Percentiles rank a stretch among this genome's conserved stretches.
Evolutionary conservation across 2,797 vertebrate genomes (phyloP).

Genomic region (Hippocampus kuda): DNA sequence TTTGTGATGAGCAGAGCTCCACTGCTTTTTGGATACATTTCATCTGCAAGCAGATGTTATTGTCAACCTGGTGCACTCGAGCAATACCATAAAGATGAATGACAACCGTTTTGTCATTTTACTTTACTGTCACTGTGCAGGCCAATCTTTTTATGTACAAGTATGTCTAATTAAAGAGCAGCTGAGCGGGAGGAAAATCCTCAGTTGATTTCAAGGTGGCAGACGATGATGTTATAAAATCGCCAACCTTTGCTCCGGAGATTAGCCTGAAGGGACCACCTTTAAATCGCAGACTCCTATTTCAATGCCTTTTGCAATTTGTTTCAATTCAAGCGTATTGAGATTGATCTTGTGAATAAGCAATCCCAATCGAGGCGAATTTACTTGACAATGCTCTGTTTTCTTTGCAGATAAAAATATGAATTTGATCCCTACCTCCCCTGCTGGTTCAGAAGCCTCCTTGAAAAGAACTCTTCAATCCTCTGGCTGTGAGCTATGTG

Average conservation of each 20-base stretch:
- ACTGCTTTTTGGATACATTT: background rate
- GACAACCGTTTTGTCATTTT: background rate
- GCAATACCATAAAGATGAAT: background rate
- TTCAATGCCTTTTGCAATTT: background rate
- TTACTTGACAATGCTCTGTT: slow-evolving; percentile 26
- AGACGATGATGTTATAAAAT: too few relatives aligned
- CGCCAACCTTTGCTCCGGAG: background rate
- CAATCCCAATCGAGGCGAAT: background rate
- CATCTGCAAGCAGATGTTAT: background rate
- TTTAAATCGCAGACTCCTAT: background rate
- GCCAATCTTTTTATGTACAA: background rate
- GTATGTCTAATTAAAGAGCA: background rate
- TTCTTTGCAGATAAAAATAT: slow-evolving; percentile 52
- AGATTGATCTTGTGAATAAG: background rate
- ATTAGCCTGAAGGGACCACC: background rate
- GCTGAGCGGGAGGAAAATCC: background rate
- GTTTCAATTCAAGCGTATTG: background rate
- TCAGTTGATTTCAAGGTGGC: too few relatives aligned
- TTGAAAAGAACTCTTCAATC: slow-evolving; percentile 35
- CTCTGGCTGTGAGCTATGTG: slow-evolving; percentile 29
- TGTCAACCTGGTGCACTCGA: background rate
- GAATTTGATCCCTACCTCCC: slow-evolving; percentile 17
- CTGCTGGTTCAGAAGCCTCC: slow-evolving; percentile 25
- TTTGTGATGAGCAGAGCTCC: background rate
- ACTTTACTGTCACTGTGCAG: background rate